Evolutionary conservation across 1,140 invertebrate species (phyloP).

Genomic region (Halictus rubicundus): DNA sequence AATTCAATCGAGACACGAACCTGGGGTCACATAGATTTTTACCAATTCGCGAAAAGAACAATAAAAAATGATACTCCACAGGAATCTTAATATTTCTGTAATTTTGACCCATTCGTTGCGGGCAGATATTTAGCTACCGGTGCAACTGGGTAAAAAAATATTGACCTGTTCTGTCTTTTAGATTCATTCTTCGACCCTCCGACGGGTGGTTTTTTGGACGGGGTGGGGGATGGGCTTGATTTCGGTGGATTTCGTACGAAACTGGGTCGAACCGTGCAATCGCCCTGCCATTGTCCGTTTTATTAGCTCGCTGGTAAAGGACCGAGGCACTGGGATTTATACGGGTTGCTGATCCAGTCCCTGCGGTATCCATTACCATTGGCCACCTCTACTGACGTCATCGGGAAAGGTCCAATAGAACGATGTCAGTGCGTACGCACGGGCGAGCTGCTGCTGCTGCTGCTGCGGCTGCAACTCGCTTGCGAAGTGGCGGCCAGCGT

Average conservation of each 20-base stretch:
- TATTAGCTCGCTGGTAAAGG: neutral
- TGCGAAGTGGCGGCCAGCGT: neutral
- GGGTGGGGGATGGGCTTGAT: neutral
- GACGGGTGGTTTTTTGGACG: neutral
- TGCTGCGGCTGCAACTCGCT: neutral
- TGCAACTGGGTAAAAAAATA: too few relatives aligned
- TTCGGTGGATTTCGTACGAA: neutral
- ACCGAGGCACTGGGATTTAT: conserved; percentile 4
- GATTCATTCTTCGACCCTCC: neutral
- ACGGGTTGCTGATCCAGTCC: neutral
- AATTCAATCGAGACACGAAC: too few relatives aligned
- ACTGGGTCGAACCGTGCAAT: neutral
- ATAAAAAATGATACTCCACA: too few relatives aligned
- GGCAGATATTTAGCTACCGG: too few relatives aligned
- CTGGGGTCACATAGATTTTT: too few relatives aligned
- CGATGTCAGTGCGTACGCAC: conserved; percentile 21
- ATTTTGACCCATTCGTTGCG: too few relatives aligned
- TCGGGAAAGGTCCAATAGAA: conserved; percentile 32
- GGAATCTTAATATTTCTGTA: too few relatives aligned
- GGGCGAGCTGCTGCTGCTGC: neutral
- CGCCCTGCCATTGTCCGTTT: conserved; percentile 12
- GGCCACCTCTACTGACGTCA: conserved; percentile 26
- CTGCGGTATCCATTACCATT: conserved; percentile 15
- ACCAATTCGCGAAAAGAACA: too few relatives aligned
- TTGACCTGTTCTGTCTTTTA: too few relatives aligned